phyloP scores from a whole-genome alignment of 2,113 vertebrate species.

The Ophiodon elongatus region DNA sequence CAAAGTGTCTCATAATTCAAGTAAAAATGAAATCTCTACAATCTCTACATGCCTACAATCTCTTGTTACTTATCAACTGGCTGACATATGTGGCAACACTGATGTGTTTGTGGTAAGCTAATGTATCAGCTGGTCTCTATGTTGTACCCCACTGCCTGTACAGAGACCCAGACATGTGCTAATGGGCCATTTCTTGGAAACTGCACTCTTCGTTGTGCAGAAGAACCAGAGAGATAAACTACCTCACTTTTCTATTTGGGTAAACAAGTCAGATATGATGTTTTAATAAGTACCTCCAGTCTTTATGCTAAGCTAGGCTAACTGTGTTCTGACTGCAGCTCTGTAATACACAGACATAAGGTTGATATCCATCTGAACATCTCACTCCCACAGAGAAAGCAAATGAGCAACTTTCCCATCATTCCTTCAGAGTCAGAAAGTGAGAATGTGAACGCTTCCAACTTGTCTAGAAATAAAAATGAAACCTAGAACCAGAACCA shows the following conservation, averaged over 20 bases:
- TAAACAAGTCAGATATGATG: too few species aligned
- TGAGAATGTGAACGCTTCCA: not conserved
- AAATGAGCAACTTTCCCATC: not conserved
- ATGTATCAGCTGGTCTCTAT: too few species aligned
- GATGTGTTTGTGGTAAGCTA: too few species aligned
- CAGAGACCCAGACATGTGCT: too few species aligned
- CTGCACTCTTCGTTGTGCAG: not conserved
- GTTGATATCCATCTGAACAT: not conserved
- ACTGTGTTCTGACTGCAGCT: not conserved
- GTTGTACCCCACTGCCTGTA: too few species aligned
- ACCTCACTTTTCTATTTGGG: too few species aligned
- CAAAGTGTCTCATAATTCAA: too few species aligned
- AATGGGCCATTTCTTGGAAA: too few species aligned
- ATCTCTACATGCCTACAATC: too few species aligned
- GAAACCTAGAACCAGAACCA: not conserved
- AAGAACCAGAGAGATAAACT: not conserved
- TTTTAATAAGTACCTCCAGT: not conserved
- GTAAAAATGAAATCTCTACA: too few species aligned
- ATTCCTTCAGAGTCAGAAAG: not conserved
- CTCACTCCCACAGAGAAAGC: not conserved
- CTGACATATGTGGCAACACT: too few species aligned
- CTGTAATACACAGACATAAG: not conserved
- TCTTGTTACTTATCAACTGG: too few species aligned
- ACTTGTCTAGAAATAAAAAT: not conserved
- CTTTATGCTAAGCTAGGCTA: not conserved